Evolutionary conservation across 2,113 vertebrate genomes (phyloP), one percentile per base, ranked within the genome.

Genomic region (Perca schrenkii): DNA sequence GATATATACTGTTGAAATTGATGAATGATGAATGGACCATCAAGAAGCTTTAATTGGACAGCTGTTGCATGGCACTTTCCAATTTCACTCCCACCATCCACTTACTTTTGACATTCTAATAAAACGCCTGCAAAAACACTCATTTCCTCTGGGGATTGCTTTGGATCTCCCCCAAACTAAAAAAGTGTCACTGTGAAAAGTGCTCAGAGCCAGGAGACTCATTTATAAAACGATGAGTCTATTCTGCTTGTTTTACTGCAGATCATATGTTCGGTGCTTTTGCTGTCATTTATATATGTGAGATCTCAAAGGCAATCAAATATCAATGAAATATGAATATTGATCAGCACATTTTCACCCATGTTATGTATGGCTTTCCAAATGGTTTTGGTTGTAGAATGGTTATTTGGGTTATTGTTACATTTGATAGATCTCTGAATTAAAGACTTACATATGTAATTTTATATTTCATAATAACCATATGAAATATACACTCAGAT

Each of bases 111-210:
- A 82, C 80, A 79, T 62, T 80, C 64, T 72, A 73, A 79, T 88
- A 82, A 75, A 89, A 84, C 66, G 40, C 34, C 63, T 82, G 49
- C 54, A 77, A 81, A 77, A 86, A 87, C 85, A 82, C 47, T 66
- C 0, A 79, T 87, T 89, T 88, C 68, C 86, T 52, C 82, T 69
- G 62, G 64, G 36, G 60, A 62, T 28, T 66, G 62, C 43, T 77
- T 56, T 83, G 75, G 66, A 68, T 68, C 25, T 31, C 40, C 56
- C 28, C 54, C 64, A 54, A 52, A 67, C 72, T 75, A 13, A 58
- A 16, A 16, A 21, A 61, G 53, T 62, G 50, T 82, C 46, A n/a
- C 52, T 75, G 31, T 73, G 73, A 40, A 72, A 64, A 47, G 16
- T 19, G 61, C 54, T 75, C 75, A 7, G 16, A 63, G 68, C 46